Evolutionary conservation across 2,888 invertebrate species (phyloP), one percentile per base, ranked within the genome.

Genomic region (Ormyrus labotus): DNA sequence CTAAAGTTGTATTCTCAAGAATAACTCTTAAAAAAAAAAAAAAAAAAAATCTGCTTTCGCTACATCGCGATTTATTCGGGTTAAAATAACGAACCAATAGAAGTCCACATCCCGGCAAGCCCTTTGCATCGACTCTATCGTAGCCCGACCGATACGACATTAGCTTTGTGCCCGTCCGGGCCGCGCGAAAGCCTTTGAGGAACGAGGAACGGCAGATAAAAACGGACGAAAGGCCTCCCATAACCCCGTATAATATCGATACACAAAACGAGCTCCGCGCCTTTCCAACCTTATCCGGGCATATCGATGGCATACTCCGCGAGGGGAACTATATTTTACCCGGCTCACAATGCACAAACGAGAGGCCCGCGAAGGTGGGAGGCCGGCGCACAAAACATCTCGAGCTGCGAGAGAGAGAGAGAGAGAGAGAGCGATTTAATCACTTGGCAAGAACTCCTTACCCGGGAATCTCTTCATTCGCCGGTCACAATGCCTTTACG

Each of bases 111-210:
- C 34, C 34, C 34, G 34, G 34, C 34, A 34, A 34, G 34, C 0
- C 34, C 34, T 34, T 34, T 34, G 34, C 34, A 34, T 34, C 34
- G 34, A 0, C 34, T 8, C 0, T 19, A 19, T 34, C 51, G 11
- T 2, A 9, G 55, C 6, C 19, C 55, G 34, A 19, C 53, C 53
- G 9, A 9, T n/a, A 64, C 0, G 7, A 10, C n/a, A 6, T 48
- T 69, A 19, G 47, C 57, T 57, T 53, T n/a, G n/a, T 34, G 51
- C 71, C 34, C 13, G 19, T 6, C 19, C n/a, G 13, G 8, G 19
- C 50, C 34, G 34, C n/a, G 57, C 11, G 57, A 50, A 75, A 65
- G 58, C 65, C 65, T 71, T 71, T 71, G 75, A 80, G 71, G 68
- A 75, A 67, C 71, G 53, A 60, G 48, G 7, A 45, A 11, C n/a